phyloP scores from a whole-genome alignment of 2,888 invertebrate genomes.

The Periphyllus acericola region DNA sequence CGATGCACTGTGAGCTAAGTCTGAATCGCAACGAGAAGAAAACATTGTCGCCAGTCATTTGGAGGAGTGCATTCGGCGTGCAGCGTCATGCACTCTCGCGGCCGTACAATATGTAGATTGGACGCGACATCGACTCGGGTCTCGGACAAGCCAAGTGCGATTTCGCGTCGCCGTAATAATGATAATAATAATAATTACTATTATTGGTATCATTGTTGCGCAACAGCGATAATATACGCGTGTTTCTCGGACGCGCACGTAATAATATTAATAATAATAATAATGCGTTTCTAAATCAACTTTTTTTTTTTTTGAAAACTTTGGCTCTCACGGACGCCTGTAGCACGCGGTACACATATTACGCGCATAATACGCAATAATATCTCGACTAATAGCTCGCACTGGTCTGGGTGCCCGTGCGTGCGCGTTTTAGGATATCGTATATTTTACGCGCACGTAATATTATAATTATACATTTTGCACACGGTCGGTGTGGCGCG shows the following conservation, averaged over 20 bases:
- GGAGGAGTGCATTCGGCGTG: background rate
- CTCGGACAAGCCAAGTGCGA: background rate
- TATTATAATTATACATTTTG: background rate
- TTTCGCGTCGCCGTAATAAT: conserved; percentile 14
- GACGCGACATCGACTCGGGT: background rate
- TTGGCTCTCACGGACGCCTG: conserved; percentile 11
- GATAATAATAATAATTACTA: background rate
- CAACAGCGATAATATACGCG: background rate
- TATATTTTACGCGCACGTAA: background rate
- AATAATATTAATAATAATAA: too few species aligned
- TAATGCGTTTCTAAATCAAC: conserved; percentile 44
- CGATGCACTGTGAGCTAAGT: too few species aligned
- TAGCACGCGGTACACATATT: background rate
- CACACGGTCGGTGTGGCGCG: background rate
- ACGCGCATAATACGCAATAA: too few species aligned
- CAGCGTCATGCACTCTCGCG: background rate
- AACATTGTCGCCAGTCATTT: background rate
- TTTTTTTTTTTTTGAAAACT: conserved; percentile 30
- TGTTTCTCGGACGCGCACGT: background rate
- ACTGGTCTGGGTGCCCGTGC: background rate
- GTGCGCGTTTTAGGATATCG: too few species aligned
- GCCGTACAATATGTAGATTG: background rate
- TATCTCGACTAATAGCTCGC: too few species aligned
- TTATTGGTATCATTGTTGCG: background rate
- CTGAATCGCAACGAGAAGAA: background rate